phyloP scores from a whole-genome alignment of 1,140 invertebrate species.

The Pogonomyrmex barbatus region DNA sequence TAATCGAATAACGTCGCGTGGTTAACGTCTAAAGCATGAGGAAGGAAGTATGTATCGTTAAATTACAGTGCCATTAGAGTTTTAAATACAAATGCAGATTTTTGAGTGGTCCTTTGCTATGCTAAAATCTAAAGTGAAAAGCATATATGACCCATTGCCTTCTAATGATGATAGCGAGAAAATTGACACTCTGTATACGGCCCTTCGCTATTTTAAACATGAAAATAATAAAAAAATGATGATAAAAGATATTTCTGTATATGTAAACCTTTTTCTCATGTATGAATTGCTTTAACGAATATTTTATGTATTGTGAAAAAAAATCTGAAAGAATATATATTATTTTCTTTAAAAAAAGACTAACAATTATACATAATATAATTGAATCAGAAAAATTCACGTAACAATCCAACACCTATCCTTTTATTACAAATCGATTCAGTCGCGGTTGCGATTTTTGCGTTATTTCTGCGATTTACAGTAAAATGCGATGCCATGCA shows the following conservation, averaged over 20 bases:
- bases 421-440: conserved; percentile 56
- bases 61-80: background rate
- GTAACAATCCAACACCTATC: conserved; percentile 34
- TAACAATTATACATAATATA: background rate
- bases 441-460: conserved; percentile 37
- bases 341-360: background rate
- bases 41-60: background rate
- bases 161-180: background rate
- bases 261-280: background rate
- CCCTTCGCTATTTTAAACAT: background rate
- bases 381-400: background rate
- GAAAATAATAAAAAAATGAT: background rate
- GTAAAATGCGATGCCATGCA: conserved; percentile 31
- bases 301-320: background rate
- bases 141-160: background rate
- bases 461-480: background rate
- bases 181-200: background rate
- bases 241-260: background rate
- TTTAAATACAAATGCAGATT: background rate
- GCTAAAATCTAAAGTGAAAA: conserved; percentile 15
- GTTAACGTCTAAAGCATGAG: background rate
- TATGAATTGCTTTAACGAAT: background rate
- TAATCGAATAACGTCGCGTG: background rate
- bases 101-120: background rate
- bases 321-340: background rate